These are phyloP conservation scores for Cynaeus angustus DNA, from an alignment of 2,888 invertebrate species.

Conservation along the genomic window DNA sequence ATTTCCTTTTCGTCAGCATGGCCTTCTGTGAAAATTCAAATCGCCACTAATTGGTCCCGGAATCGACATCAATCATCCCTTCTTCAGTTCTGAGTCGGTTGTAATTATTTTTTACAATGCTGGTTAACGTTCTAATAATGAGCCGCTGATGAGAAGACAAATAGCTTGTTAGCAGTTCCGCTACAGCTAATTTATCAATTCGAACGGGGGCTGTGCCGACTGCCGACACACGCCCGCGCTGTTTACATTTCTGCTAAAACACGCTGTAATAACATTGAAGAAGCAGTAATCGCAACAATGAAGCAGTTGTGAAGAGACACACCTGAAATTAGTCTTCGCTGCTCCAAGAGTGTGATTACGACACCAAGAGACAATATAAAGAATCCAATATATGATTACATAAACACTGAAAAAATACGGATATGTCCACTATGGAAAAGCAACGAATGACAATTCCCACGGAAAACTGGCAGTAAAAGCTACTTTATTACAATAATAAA, in stretches of 20 bases:
- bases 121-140: slow-evolving; percentile 50
- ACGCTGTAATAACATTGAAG: slow-evolving; percentile 18
- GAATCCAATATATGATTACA: background rate
- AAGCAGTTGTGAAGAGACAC: background rate
- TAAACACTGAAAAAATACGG: background rate
- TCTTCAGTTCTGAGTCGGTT: slow-evolving; percentile 31
- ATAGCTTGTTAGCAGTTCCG: slow-evolving; percentile 61
- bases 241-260: slow-evolving; percentile 54
- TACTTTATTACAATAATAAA: too few species aligned
- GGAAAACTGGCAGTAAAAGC: too few species aligned
- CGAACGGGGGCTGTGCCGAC: slow-evolving; percentile 52
- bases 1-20: slow-evolving; percentile 16
- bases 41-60: slow-evolving; percentile 32
- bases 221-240: slow-evolving; percentile 53
- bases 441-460: too few species aligned
- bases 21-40: slow-evolving; percentile 38
- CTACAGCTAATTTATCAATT: slow-evolving; percentile 62
- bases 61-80: slow-evolving; percentile 42
- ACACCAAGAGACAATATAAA: background rate
- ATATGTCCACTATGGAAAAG: too few species aligned
- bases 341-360: background rate
- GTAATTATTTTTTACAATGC: slow-evolving; percentile 47
- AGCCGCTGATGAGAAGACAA: slow-evolving; percentile 60
- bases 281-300: slow-evolving; percentile 17
- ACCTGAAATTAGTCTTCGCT: slow-evolving; percentile 13